These are phyloP conservation scores for Pachyramphus minor DNA, from an alignment of 2,113 vertebrate species.

Conservation along the genomic window DNA sequence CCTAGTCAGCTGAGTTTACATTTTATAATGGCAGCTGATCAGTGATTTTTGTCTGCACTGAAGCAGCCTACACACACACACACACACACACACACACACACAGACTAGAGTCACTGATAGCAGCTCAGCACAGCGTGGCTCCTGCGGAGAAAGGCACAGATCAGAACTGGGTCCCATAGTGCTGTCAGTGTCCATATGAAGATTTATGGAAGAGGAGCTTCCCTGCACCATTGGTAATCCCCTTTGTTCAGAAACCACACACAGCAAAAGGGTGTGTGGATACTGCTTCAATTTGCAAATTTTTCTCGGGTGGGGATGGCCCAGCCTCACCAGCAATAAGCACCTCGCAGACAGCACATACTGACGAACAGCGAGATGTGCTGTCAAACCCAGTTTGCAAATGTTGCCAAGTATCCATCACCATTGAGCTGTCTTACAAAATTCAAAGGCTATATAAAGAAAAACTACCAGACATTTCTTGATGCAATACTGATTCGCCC, in stretches of 20 bases:
- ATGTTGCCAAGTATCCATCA: neutral
- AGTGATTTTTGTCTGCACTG: neutral
- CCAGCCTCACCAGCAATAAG: accelerated
- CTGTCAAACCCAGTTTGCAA: neutral
- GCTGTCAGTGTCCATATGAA: accelerated
- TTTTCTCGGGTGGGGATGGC: neutral
- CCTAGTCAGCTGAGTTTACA: neutral
- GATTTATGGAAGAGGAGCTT: neutral
- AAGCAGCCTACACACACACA: neutral
- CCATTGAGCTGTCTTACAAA: neutral
- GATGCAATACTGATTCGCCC: slow-evolving; percentile 50
- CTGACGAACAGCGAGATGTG: neutral
- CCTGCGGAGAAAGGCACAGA: accelerated
- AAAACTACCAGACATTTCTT: slow-evolving; percentile 67
- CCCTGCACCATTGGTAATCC: neutral
- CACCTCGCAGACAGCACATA: accelerated
- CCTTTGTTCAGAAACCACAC: neutral
- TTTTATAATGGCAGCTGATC: neutral
- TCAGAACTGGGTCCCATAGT: neutral
- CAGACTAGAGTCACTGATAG: neutral
- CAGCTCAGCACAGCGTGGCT: accelerated
- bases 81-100: neutral
- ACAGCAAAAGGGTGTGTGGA: accelerated
- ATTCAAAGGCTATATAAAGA: slow-evolving; percentile 66
- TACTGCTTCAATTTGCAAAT: neutral